Conservation (phyloP, 37 sponge, comb jelly and placozoan genomes). For the Theonella swinhoei region DNA sequence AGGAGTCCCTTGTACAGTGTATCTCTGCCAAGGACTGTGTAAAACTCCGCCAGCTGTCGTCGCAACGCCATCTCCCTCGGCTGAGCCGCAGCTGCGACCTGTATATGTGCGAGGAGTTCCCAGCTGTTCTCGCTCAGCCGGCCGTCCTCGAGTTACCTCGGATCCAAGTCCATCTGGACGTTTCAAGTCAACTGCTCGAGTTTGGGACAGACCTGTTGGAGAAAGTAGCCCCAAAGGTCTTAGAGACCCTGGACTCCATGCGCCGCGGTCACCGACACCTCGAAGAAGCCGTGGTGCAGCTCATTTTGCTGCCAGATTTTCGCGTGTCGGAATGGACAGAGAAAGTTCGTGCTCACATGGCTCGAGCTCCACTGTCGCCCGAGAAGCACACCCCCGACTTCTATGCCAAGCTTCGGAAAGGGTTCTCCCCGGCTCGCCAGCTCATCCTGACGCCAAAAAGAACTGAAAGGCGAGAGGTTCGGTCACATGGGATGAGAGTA, state of each 20-base stretch:
- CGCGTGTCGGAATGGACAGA: neutral
- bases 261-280: neutral
- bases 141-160: conserved; percentile 30
- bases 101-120: neutral
- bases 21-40: conserved; percentile 4
- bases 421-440: conserved; percentile 32
- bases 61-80: neutral
- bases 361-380: neutral
- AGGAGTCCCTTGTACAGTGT: neutral
- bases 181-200: conserved; percentile 2
- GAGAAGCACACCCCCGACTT: neutral
- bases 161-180: conserved; percentile 32
- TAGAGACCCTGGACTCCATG: conserved; percentile 3
- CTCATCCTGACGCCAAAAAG: conserved; percentile 14
- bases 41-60: neutral
- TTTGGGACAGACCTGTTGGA: conserved; percentile 20
- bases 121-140: neutral
- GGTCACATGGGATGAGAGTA: neutral
- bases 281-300: conserved; percentile 4
- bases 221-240: neutral
- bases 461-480: neutral
- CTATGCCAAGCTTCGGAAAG: neutral
- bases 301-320: neutral
- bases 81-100: neutral
- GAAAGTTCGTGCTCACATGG: neutral